Evolutionary conservation across 2,888 invertebrate species (phyloP).

Genomic region (Pilophorus perplexus): DNA sequence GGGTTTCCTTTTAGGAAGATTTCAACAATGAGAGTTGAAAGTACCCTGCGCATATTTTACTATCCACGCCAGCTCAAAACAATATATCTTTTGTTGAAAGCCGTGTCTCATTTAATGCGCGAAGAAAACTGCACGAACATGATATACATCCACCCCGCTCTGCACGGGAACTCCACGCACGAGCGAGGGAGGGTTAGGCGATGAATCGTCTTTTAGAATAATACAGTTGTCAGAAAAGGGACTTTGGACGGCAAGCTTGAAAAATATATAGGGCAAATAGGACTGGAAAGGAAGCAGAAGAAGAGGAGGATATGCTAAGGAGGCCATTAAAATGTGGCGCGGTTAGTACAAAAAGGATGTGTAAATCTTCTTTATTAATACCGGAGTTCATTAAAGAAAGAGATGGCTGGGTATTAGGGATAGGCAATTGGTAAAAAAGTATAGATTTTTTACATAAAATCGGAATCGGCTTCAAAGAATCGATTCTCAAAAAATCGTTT

Average conservation of each 20-base stretch:
- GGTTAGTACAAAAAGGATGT: constrained; percentile 16
- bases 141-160: constrained; percentile 30
- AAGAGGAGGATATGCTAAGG: constrained; percentile 21
- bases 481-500: no score
- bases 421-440: no score
- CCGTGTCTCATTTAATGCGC: constrained; percentile 38
- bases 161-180: constrained; percentile 14
- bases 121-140: constrained; percentile 39
- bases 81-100: constrained; percentile 26
- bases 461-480: no score
- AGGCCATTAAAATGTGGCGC: constrained; percentile 31
- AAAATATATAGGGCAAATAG: constrained; percentile 29
- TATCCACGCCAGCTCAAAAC: constrained; percentile 24
- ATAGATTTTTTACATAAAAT: no score
- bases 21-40: constrained; percentile 27
- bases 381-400: constrained; percentile 16
- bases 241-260: not conserved
- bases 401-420: no score
- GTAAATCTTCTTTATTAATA: constrained; percentile 28
- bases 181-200: constrained; percentile 8
- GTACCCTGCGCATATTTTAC: constrained; percentile 27
- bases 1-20: not conserved
- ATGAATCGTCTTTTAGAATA: constrained; percentile 39
- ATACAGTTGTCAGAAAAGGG: constrained; percentile 20
- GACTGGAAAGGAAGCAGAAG: not conserved